Conservation (phyloP, 2,888 invertebrate genomes). For the Thereva nobilitata region DNA sequence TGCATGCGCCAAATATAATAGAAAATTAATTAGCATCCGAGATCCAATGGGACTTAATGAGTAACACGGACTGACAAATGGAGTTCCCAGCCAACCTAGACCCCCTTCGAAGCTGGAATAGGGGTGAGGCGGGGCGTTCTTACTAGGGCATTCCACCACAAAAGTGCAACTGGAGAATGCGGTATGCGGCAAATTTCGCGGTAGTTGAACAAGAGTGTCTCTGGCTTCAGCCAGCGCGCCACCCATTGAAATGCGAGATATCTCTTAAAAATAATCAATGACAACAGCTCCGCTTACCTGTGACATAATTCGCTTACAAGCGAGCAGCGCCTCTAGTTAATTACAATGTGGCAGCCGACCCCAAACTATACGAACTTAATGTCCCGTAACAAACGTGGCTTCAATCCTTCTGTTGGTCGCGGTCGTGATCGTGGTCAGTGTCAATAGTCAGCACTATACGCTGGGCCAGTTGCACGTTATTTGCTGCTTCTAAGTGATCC, state of each 20-base stretch:
- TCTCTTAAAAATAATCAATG: constrained; percentile 23
- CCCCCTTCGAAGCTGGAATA: no score
- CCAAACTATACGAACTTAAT: not conserved
- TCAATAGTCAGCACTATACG: not conserved
- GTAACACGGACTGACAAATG: no score
- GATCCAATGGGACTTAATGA: no score
- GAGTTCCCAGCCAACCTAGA: no score
- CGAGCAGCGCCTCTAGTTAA: not conserved
- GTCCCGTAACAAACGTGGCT: not conserved
- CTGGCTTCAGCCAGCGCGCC: no score
- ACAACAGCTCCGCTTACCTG: constrained; percentile 19
- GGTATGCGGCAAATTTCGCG: no score
- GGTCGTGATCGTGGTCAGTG: constrained; percentile 19
- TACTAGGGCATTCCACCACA: no score
- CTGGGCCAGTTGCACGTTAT: not conserved
- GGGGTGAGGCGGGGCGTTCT: no score
- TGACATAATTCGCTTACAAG: constrained; percentile 25
- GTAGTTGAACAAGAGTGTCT: no score
- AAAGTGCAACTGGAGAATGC: no score
- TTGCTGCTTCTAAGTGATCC: not conserved
- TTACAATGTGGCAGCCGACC: constrained; percentile 2
- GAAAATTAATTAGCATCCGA: no score
- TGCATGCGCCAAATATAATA: no score
- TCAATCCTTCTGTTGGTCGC: not conserved
- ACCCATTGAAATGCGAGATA: not conserved